Evolutionary conservation across 2,113 vertebrate genomes (phyloP).

Genomic region (Istiophorus platypterus): DNA sequence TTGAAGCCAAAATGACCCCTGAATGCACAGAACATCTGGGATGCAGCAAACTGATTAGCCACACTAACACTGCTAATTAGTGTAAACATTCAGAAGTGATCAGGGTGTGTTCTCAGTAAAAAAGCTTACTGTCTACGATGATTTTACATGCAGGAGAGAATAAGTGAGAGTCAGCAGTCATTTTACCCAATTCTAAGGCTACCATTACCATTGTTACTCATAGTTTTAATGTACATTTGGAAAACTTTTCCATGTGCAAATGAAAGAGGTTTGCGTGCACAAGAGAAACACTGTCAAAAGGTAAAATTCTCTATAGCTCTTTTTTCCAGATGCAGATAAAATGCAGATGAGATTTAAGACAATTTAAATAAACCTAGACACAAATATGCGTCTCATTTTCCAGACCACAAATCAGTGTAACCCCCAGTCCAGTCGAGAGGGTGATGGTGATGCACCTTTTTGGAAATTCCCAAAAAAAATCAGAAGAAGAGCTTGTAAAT

Average conservation of each 20-base stretch:
- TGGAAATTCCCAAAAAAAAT: not conserved
- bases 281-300: not conserved
- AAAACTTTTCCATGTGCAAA: not conserved
- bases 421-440: not conserved
- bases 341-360: too few relatives aligned
- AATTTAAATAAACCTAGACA: too few relatives aligned
- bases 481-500: not conserved
- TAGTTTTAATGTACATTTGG: not conserved
- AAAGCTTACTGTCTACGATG: not conserved
- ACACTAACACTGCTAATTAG: constrained; percentile 48
- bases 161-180: not conserved
- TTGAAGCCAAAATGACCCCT: constrained; percentile 54
- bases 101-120: constrained; percentile 15
- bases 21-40: constrained; percentile 60
- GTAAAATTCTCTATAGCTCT: too few relatives aligned
- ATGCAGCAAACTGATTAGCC: constrained; percentile 61
- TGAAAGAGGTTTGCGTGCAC: not conserved
- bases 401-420: not conserved
- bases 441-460: not conserved
- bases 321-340: too few relatives aligned
- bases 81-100: constrained; percentile 47
- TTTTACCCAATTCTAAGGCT: not conserved
- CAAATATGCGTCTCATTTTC: too few relatives aligned
- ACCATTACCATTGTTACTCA: not conserved
- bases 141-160: not conserved